phyloP scores from a whole-genome alignment of 2,888 invertebrate genomes.

The Noctuana brunneofusca region DNA sequence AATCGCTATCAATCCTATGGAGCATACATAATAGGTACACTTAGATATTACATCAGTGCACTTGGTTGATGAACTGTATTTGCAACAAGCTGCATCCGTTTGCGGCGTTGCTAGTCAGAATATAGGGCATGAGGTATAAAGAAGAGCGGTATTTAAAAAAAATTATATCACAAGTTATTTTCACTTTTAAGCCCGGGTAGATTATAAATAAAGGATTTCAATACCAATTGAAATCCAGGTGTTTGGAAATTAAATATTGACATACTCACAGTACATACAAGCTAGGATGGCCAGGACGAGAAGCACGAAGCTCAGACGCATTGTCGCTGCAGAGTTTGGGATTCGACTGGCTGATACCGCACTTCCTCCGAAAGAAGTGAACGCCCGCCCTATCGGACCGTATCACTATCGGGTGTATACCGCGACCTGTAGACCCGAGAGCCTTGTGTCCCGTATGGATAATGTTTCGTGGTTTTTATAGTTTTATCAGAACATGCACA shows the following conservation, averaged over 20 bases:
- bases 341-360: conserved; percentile 44
- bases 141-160: neutral
- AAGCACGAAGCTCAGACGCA: conserved; percentile 40
- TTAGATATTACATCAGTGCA: no score
- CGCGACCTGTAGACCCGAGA: conserved; percentile 51
- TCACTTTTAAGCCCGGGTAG: no score
- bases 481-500: neutral
- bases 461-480: conserved; percentile 31
- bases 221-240: neutral
- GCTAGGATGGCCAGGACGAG: conserved; percentile 44
- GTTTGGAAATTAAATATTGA: conserved; percentile 7
- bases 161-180: no score
- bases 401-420: conserved; percentile 51
- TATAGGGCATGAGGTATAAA: neutral
- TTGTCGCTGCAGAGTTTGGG: conserved; percentile 40
- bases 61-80: neutral
- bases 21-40: no score
- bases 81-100: neutral
- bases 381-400: conserved; percentile 61
- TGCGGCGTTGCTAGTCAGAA: neutral
- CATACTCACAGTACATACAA: conserved; percentile 55
- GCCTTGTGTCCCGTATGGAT: conserved; percentile 40
- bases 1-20: no score
- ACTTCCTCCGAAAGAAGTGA: conserved; percentile 64
- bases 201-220: neutral